Percentiles rank a stretch among this genome's conserved stretches.
Conservation (phyloP, 2,113 vertebrate species). For the Progne subis region DNA sequence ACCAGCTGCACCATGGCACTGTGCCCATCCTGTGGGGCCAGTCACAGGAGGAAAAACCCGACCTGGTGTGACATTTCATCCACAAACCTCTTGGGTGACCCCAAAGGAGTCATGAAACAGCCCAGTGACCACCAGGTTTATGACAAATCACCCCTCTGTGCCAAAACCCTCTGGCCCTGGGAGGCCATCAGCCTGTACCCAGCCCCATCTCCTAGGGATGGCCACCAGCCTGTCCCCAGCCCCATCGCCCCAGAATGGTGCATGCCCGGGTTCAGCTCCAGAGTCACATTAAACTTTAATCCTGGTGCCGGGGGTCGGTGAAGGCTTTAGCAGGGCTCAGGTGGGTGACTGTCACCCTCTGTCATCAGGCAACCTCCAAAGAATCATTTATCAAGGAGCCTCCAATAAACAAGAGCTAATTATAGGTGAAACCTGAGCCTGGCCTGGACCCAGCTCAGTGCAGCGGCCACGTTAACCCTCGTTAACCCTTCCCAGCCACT, state of each 20-base stretch:
- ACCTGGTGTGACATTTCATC: not conserved
- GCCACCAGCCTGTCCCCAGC: not conserved
- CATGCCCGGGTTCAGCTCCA: not conserved
- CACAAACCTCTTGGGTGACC: not conserved
- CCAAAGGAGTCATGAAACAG: not conserved
- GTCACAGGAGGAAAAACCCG: not conserved
- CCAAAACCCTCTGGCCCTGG: not conserved
- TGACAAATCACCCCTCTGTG: not conserved
- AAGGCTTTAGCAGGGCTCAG: not conserved
- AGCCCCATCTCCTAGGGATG: not conserved
- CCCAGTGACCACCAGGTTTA: not conserved
- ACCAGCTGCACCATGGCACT: not conserved
- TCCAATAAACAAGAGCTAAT: constrained; percentile 36
- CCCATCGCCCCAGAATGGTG: fast-evolving
- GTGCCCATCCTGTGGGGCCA: not conserved
- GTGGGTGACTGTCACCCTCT: constrained; percentile 10
- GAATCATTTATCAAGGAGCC: constrained; percentile 18
- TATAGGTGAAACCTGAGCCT: constrained; percentile 32
- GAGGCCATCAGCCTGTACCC: not conserved
- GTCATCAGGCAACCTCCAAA: not conserved
- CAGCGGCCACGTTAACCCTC: not conserved
- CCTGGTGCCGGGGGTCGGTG: not conserved
- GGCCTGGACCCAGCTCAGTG: not conserved
- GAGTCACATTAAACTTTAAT: constrained; percentile 63
- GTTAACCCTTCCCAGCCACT: constrained; percentile 6